A percentile compares a stretch with the other conserved stretches of the same genome.
These are phyloP conservation scores for Atta texana DNA, from an alignment of 1,140 invertebrate species.

Conservation along the genomic window DNA sequence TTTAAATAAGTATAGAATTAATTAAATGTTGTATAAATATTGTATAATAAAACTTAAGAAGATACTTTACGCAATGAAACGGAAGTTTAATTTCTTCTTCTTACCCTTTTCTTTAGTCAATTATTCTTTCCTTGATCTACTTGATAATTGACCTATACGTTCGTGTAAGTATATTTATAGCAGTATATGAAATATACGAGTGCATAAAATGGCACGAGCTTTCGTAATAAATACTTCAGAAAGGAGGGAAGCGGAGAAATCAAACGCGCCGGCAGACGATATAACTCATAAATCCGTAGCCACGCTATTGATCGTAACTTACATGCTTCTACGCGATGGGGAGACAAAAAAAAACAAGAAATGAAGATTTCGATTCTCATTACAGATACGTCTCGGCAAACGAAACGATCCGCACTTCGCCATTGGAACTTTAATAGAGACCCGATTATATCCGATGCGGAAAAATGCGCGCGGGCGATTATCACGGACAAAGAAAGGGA, in stretches of 20 bases:
- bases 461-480: conserved; percentile 59
- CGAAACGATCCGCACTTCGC: conserved; percentile 61
- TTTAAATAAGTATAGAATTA: background rate
- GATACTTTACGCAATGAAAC: background rate
- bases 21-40: background rate
- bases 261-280: conserved; percentile 40
- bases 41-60: background rate
- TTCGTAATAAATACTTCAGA: conserved; percentile 28
- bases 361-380: conserved; percentile 76
- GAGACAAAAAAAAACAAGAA: conserved; percentile 27
- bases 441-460: conserved; percentile 69
- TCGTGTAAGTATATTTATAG: background rate
- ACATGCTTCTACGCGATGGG: conserved; percentile 30
- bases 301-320: conserved; percentile 65
- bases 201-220: conserved; percentile 13
- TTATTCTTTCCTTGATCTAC: background rate
- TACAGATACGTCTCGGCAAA: conserved; percentile 74
- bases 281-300: conserved; percentile 72
- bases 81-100: background rate
- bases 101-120: background rate
- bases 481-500: conserved; percentile 51
- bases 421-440: conserved; percentile 71
- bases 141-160: background rate
- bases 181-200: background rate
- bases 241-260: conserved; percentile 23